Base-by-base conservation (phyloP, 2,113 vertebrate genomes). In the Mirounga angustirostris region DNA sequence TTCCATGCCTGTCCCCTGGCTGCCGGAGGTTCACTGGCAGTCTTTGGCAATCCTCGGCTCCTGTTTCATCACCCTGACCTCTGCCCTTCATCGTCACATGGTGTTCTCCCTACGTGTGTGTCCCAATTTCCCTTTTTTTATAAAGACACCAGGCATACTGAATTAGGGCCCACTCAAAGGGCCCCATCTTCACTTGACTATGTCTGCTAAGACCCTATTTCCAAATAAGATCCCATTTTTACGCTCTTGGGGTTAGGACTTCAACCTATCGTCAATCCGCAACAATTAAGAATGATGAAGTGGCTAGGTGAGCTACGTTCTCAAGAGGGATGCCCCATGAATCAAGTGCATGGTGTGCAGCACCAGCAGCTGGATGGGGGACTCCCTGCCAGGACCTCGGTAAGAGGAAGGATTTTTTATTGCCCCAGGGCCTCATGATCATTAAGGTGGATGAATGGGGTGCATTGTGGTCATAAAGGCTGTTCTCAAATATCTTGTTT, bases 261-360 rank as follows among this genome's bases (percentile, higher is more conserved):
- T 87, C 26, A 54, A 58, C 3, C 1, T 24, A 8, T 24, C 63
- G 81, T 74, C 63, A 43, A 52, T 7, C 54, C 13, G 1, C 54
- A 56, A 28, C 19, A 56, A 59, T 36, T 0, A 63, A 50, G 30
- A 22, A n/a, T 3, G 40, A n/a, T 21, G 26, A 81, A 21, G 3
- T 21, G 78, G 50, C 24, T 7, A 33, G 74, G 33, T 28, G 12
- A 78, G 30, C 46, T 71, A 10, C 63, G 21, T 87, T 86, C 21
- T 50, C 54, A 40, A 56, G 52, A 19, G 40, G 9, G n/a, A 76
- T 3, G 22, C 36, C 59, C 69, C n/a, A 6, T 2, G 9, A 69
- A 40, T n/a, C 58, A 52, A 19, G 59, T 0, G 4, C 3, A 26
- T 0, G 6, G 2, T 5, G 2, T 24, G 3, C 0, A 26, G 54